Evolutionary conservation across 2,888 invertebrate species (phyloP).

Genomic region (Sinohyriopsis cumingii): DNA sequence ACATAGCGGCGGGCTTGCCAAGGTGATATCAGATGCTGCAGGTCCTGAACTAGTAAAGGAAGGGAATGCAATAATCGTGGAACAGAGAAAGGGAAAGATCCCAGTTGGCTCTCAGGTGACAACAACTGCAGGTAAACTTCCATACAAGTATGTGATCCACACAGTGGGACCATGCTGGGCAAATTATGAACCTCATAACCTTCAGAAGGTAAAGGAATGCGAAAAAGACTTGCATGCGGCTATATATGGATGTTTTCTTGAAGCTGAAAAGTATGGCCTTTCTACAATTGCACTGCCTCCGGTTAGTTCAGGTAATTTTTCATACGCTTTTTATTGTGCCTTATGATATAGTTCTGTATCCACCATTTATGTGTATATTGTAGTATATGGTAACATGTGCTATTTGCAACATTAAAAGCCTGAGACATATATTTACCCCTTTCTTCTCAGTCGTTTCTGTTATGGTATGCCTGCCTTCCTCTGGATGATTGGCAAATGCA

Average conservation of each 20-base stretch:
- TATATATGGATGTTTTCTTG: background rate
- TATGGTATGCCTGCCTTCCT: too few species aligned
- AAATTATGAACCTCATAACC: constrained; percentile 8
- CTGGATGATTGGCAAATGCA: too few species aligned
- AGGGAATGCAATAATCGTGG: background rate
- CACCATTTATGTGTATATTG: too few species aligned
- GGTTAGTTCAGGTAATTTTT: constrained; percentile 12
- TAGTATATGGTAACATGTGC: too few species aligned
- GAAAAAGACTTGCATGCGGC: constrained; percentile 1
- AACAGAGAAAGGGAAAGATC: background rate
- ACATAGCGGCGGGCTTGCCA: constrained; percentile 5
- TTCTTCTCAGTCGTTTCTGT: too few species aligned
- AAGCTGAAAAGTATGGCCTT: background rate
- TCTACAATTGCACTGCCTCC: constrained; percentile 11
- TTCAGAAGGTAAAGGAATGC: background rate
- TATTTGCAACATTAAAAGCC: too few species aligned
- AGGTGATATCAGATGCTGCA: constrained; percentile 9
- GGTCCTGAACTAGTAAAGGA: constrained; percentile 4
- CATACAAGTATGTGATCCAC: constrained; percentile 7
- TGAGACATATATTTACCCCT: too few species aligned
- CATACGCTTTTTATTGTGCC: too few species aligned
- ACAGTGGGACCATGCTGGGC: constrained; percentile 16
- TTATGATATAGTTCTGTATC: too few species aligned
- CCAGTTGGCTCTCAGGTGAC: background rate
- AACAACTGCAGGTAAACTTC: constrained; percentile 9